These are phyloP conservation scores for Drosophila aldrichi DNA, from an alignment of 2,888 invertebrate species.

Conservation along the genomic window DNA sequence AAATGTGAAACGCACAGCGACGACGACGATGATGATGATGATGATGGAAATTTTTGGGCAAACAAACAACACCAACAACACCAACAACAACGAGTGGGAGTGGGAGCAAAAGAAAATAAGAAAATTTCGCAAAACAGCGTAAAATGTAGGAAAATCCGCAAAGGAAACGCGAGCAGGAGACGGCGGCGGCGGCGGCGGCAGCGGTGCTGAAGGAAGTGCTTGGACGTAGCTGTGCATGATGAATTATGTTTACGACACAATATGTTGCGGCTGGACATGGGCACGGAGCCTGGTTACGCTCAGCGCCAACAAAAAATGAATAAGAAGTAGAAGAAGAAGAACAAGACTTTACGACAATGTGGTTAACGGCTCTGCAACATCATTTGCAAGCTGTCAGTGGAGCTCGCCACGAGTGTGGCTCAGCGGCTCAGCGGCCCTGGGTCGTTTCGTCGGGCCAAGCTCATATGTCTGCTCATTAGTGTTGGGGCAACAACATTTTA, in stretches of 20 bases:
- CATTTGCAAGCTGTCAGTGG: constrained; percentile 75
- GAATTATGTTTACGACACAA: constrained; percentile 82
- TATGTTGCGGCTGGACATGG: constrained; percentile 70
- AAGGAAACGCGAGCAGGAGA: constrained; percentile 62
- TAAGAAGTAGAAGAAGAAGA: constrained; percentile 18
- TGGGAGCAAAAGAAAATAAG: constrained; percentile 35
- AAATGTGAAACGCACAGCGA: constrained; percentile 70
- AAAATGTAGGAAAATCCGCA: constrained; percentile 75
- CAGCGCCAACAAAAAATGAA: not conserved
- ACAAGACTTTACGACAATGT: constrained; percentile 68
- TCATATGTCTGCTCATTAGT: constrained; percentile 46
- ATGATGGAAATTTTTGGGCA: constrained; percentile 62
- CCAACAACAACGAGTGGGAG: not conserved
- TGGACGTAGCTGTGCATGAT: constrained; percentile 67
- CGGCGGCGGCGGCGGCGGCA: not conserved
- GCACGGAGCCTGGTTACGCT: constrained; percentile 2
- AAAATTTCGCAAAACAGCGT: constrained; percentile 73
- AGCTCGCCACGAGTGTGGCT: constrained; percentile 30
- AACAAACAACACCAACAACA: constrained; percentile 43
- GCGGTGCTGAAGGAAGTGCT: constrained; percentile 28
- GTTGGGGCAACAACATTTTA: constrained; percentile 30
- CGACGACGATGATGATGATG: constrained; percentile 40
- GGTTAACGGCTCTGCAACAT: constrained; percentile 46
- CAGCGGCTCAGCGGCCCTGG: constrained; percentile 9
- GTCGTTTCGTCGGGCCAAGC: constrained; percentile 6